Percentiles rank a stretch among this genome's conserved stretches.
These are phyloP conservation scores for Drosophila subquinaria DNA, from an alignment of 2,888 invertebrate genomes.

Conservation along the genomic window DNA sequence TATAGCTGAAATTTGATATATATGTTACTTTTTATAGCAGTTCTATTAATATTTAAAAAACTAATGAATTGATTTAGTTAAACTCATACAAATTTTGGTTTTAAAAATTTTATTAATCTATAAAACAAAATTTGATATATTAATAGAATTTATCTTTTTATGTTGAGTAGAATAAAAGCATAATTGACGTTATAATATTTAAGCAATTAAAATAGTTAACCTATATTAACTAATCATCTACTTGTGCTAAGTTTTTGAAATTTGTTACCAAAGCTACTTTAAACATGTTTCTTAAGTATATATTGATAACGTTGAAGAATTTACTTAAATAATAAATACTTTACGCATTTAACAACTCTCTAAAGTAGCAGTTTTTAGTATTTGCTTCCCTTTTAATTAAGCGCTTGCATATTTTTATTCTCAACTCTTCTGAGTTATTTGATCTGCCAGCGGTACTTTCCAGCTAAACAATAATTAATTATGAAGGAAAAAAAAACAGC, in stretches of 20 bases:
- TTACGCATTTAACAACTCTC: neutral
- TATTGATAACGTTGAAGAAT: neutral
- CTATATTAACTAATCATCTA: neutral
- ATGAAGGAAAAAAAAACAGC: slow-evolving; percentile 63
- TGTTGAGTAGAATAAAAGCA: neutral
- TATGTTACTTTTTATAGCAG: neutral
- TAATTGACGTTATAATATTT: neutral
- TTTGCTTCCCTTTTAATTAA: slow-evolving; percentile 47
- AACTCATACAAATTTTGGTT: neutral
- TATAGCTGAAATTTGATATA: neutral
- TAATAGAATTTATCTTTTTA: neutral
- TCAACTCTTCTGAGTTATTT: slow-evolving; percentile 44
- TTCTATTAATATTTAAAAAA: neutral
- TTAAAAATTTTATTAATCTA: neutral
- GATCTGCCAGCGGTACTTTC: slow-evolving; percentile 65
- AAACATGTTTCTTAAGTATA: neutral
- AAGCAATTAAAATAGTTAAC: no score
- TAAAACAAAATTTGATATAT: neutral
- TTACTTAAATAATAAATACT: neutral
- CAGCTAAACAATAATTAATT: slow-evolving; percentile 80
- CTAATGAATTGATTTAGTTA: neutral
- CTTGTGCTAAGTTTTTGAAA: neutral
- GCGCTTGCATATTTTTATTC: slow-evolving; percentile 39
- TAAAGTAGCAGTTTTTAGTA: slow-evolving; percentile 1
- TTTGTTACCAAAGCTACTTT: neutral